Evolutionary conservation across 1,140 invertebrate species (phyloP), one percentile per base, ranked within the genome.

Genomic region (Drosophila lacertosa): DNA sequence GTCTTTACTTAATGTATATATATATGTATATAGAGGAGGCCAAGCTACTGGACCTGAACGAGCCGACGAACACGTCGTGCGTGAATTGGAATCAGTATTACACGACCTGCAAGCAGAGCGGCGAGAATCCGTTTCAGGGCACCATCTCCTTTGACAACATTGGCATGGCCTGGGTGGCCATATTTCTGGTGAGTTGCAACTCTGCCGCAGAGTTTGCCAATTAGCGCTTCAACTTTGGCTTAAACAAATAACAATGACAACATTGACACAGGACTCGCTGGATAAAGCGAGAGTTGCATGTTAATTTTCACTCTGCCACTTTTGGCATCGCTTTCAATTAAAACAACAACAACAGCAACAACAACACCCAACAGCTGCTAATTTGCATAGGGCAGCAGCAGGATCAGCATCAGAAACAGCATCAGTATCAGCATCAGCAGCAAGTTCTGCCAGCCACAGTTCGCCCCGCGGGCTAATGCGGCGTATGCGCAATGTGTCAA

Each of bases 71-170:
- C 82, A 92, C 91, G 7, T 94, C 94, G 20, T 99, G 99, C 92
- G 96, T 99, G 78, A 98, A 99, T 93, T 99, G 98, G 98, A 99
- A 99, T 93, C 96, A 98, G 92, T 99, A 99, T 92, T 99, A 99
- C 91, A 98, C 97, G 4, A 95, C 96, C 79, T 99, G 99, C 92
- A 95, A 95, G 51, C 95, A 98, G 57, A 95, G 96, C 60, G 97
- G 97, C 40, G 95, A 95, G 79, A 99, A 99, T 93, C 99, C 99
- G 18, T 99, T 99, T 92, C 97, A 99, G 93, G 98, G 98, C 39
- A 99, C 99, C 18, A 99, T 99, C 83, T 99, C 98, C 11, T 99
- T 99, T 92, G 99, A 99, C 92, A 99, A 99, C 92, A 99, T 99
- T 77, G 99, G 98, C 44, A 94, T 99, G 72, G 99, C 99, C 32